Conservation (phyloP, 2,888 invertebrate species). For the Encarsia formosa region DNA sequence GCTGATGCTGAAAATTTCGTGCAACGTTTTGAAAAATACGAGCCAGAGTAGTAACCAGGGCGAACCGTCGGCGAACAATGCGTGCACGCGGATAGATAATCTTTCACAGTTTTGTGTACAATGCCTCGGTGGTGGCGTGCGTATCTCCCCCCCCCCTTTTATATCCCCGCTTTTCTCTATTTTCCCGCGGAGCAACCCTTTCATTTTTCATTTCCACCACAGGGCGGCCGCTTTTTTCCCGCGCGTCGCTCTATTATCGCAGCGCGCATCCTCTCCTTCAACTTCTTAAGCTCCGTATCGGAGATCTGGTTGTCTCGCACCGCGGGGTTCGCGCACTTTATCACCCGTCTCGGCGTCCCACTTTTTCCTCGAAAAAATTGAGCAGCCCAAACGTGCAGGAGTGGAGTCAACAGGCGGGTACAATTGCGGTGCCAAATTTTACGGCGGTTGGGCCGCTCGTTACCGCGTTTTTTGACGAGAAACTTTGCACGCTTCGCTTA, state of each 20-base stretch:
- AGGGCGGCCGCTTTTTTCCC: not conserved
- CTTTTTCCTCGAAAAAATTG: no score
- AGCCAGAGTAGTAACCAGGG: not conserved
- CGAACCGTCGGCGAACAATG: constrained; percentile 6
- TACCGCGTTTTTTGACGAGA: no score
- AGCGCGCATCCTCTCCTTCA: not conserved
- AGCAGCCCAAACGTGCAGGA: no score
- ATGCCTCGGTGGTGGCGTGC: constrained; percentile 34
- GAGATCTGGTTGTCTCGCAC: constrained; percentile 1
- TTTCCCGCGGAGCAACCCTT: not conserved
- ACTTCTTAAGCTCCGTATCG: no score
- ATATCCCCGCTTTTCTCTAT: constrained; percentile 9
- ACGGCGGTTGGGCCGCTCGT: no score
- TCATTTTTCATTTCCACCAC: constrained; percentile 14
- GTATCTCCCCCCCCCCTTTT: constrained; percentile 23
- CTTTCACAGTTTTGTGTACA: constrained; percentile 40
- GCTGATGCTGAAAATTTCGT: no score
- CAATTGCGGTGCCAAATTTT: no score
- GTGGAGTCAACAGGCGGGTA: no score
- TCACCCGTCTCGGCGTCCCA: not conserved
- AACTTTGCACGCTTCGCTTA: no score
- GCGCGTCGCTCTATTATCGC: not conserved
- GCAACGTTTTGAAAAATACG: no score
- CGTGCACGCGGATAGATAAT: constrained; percentile 38
- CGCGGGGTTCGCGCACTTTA: not conserved